A percentile compares a stretch with the other conserved stretches of the same genome.
phyloP scores from a whole-genome alignment of 2,888 invertebrate genomes.

The Hoplodrina blanda region DNA sequence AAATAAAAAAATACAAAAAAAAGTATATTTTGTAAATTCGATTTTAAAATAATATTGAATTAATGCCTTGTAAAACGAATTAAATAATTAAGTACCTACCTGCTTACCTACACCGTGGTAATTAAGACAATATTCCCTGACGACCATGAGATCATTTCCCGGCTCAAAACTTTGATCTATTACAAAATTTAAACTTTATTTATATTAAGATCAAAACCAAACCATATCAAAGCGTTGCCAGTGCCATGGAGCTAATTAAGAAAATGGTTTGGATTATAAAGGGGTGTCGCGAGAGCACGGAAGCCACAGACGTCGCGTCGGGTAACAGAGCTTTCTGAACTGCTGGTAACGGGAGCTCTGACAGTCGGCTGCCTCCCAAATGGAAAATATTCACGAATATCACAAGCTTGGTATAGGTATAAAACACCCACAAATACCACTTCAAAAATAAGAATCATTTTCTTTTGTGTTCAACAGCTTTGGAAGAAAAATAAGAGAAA shows the following conservation, averaged over 20 bases:
- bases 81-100: not conserved
- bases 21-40: too few relatives aligned
- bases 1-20: too few relatives aligned
- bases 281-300: not conserved
- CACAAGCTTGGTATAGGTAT: not conserved
- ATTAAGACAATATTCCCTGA: not conserved
- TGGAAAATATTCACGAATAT: constrained; percentile 8
- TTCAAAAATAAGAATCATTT: not conserved
- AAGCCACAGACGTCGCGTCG: constrained; percentile 27
- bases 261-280: constrained; percentile 31
- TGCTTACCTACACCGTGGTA: not conserved
- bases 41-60: too few relatives aligned
- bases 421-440: not conserved
- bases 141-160: not conserved
- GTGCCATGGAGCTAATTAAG: constrained; percentile 46
- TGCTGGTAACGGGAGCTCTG: constrained; percentile 17
- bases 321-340: constrained; percentile 27
- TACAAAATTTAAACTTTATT: constrained; percentile 34
- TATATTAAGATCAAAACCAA: constrained; percentile 22
- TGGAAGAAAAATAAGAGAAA: too few relatives aligned
- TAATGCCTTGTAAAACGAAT: not conserved
- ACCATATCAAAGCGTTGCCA: constrained; percentile 26
- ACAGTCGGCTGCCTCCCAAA: not conserved
- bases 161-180: not conserved
- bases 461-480: not conserved